A percentile compares a stretch with the other conserved stretches of the same genome.
Evolutionary conservation across 2,888 invertebrate species (phyloP).

Genomic region (Cataglyphis altisquamis): DNA sequence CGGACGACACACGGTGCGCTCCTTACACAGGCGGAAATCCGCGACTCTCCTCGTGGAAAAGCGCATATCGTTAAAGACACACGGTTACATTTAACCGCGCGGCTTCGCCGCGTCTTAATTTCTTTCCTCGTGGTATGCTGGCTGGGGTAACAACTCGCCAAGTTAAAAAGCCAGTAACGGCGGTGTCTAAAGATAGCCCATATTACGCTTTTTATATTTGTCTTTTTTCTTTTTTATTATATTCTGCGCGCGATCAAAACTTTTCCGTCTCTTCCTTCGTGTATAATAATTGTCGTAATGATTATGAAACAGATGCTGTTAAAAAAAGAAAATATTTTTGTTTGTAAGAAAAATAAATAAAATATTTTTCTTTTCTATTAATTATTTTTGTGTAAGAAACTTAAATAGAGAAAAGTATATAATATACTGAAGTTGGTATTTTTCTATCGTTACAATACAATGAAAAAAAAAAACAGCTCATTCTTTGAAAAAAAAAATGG

Average conservation of each 20-base stretch:
- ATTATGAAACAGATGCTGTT: slow-evolving; percentile 41
- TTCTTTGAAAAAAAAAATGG: background rate
- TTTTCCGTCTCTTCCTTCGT: slow-evolving; percentile 15
- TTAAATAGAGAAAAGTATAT: background rate
- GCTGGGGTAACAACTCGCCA: slow-evolving; percentile 41
- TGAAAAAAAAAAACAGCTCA: background rate
- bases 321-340: background rate
- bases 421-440: background rate
- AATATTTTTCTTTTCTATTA: no score
- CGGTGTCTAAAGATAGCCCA: slow-evolving; percentile 48
- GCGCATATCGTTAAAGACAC: slow-evolving; percentile 69
- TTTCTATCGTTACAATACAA: background rate
- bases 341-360: background rate
- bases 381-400: background rate
- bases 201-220: slow-evolving; percentile 37
- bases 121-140: slow-evolving; percentile 34
- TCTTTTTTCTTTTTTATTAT: slow-evolving; percentile 11
- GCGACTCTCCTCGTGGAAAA: slow-evolving; percentile 59
- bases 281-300: slow-evolving; percentile 30
- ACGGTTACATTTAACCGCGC: slow-evolving; percentile 70
- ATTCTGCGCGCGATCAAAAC: slow-evolving; percentile 22
- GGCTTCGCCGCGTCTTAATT: slow-evolving; percentile 63
- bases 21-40: slow-evolving; percentile 59
- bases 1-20: slow-evolving; percentile 58
- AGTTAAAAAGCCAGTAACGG: slow-evolving; percentile 53